Evolutionary conservation across 1,140 invertebrate species (phyloP).

Genomic region (Drosophila gunungcola): DNA sequence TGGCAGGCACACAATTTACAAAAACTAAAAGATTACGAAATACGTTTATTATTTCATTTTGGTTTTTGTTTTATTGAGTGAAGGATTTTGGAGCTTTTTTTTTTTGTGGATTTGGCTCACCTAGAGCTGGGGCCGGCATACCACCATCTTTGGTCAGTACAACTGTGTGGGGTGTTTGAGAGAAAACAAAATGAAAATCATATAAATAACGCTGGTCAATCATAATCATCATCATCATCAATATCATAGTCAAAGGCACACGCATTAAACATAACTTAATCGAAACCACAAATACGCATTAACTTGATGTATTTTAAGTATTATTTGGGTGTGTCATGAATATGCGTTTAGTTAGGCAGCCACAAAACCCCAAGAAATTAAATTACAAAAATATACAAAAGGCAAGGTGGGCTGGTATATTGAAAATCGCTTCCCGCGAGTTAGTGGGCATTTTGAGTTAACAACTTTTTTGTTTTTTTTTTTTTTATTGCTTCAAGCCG

Average conservation of each 20-base stretch:
- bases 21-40: conserved; percentile 36
- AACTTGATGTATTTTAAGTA: conserved; percentile 37
- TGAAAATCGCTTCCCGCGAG: conserved; percentile 14
- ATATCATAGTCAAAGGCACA: conserved; percentile 55
- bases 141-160: conserved; percentile 91
- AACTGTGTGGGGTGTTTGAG: conserved; percentile 86
- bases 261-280: conserved; percentile 53
- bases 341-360: conserved; percentile 53
- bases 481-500: conserved; percentile 33
- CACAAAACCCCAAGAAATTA: conserved; percentile 45
- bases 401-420: neutral
- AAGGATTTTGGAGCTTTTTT: neutral
- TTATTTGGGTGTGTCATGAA: conserved; percentile 31
- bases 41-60: conserved; percentile 21
- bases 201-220: conserved; percentile 53
- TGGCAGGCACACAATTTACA: conserved; percentile 30
- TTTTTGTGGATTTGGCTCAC: conserved; percentile 82
- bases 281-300: conserved; percentile 50
- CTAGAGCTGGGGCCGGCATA: conserved; percentile 90
- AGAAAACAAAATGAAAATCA: conserved; percentile 70
- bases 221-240: conserved; percentile 50
- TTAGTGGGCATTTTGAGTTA: conserved; percentile 64
- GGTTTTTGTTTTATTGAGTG: conserved; percentile 8
- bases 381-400: conserved; percentile 23
- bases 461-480: conserved; percentile 35